Conservation (phyloP, 2,888 invertebrate genomes). For the Drosophila colorata region DNA sequence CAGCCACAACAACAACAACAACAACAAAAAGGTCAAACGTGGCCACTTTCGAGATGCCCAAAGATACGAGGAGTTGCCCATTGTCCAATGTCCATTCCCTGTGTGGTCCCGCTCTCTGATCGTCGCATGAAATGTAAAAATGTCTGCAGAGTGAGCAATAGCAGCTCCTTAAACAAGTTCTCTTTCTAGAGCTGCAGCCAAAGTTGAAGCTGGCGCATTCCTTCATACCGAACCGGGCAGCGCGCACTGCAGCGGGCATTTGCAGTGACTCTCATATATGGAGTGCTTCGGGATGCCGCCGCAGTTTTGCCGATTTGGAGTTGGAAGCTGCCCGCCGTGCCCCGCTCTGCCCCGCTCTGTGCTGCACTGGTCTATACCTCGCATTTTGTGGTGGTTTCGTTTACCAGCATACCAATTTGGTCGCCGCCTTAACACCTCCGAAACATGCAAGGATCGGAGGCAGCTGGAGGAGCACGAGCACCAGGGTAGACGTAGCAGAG, state of each 20-base stretch:
- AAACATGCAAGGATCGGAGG: constrained; percentile 59
- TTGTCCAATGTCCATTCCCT: constrained; percentile 52
- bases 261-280: constrained; percentile 76
- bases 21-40: constrained; percentile 76
- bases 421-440: constrained; percentile 71
- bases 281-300: constrained; percentile 65
- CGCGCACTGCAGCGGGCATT: constrained; percentile 33
- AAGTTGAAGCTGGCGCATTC: constrained; percentile 50
- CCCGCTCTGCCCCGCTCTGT: neutral
- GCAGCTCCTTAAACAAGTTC: constrained; percentile 75
- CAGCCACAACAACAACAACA: constrained; percentile 15
- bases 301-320: constrained; percentile 55
- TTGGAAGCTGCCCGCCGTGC: constrained; percentile 8
- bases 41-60: constrained; percentile 72
- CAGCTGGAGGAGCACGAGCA: constrained; percentile 4
- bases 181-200: constrained; percentile 40
- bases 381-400: constrained; percentile 66
- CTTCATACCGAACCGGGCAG: constrained; percentile 48
- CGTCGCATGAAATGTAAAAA: constrained; percentile 57
- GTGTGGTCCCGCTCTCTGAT: constrained; percentile 54
- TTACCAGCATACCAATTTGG: constrained; percentile 73
- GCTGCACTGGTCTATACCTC: too few relatives aligned
- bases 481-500: constrained; percentile 1
- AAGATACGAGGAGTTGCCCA: constrained; percentile 45
- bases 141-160: constrained; percentile 56